phyloP scores from a whole-genome alignment of 2,797 vertebrate genomes.

The Lacerta bilineata region DNA sequence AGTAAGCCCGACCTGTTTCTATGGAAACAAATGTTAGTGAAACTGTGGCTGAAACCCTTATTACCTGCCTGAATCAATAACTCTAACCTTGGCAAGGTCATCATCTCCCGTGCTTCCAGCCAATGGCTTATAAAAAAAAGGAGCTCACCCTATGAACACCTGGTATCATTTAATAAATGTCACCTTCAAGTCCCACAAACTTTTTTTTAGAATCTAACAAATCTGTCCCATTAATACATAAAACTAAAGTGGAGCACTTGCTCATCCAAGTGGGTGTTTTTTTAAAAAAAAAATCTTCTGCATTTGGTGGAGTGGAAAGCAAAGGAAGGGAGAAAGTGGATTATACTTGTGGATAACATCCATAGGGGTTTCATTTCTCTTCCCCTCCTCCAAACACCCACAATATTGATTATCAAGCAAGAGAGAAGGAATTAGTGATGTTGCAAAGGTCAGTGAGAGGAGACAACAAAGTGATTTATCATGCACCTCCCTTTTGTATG shows the following conservation, averaged over 20 bases:
- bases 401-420: background rate
- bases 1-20: slow-evolving; percentile 55
- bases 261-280: background rate
- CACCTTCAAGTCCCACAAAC: slow-evolving; percentile 40
- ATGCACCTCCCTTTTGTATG: background rate
- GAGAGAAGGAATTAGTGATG: background rate
- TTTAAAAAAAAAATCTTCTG: background rate
- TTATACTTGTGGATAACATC: background rate
- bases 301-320: slow-evolving; percentile 6
- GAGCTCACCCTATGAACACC: slow-evolving; percentile 48
- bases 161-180: slow-evolving; percentile 52
- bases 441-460: background rate
- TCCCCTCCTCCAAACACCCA: too few species aligned
- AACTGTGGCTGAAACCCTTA: slow-evolving; percentile 43
- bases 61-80: slow-evolving; percentile 53
- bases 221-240: slow-evolving; percentile 4
- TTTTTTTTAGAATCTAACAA: slow-evolving; percentile 33
- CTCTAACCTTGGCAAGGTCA: slow-evolving; percentile 55
- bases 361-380: background rate
- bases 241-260: background rate
- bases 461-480: background rate
- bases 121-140: slow-evolving; percentile 41
- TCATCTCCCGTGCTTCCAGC: slow-evolving; percentile 51
- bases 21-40: slow-evolving; percentile 61
- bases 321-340: background rate